Evolutionary conservation across 1,140 invertebrate genomes (phyloP), one percentile per base, ranked within the genome.

Genomic region (Elymnias hypermnestra): DNA sequence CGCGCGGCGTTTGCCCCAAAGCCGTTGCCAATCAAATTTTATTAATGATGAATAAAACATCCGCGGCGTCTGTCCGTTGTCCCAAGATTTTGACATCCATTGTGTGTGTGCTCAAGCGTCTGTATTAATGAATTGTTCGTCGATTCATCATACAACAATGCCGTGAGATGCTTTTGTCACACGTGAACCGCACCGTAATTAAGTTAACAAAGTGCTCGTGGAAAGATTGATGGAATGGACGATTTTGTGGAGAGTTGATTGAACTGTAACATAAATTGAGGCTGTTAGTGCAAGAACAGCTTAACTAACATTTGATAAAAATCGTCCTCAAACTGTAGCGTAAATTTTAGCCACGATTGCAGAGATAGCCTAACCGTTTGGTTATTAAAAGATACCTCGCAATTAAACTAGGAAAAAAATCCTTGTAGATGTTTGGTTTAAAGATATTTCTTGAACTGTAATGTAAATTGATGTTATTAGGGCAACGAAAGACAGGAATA

Each of bases 121-220:
- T 13, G 38, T 50, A 50, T 50, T 50, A 70, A 72, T 66, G 68
- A 70, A 70, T 66, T 62, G 66, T 67, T 54, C 52, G 55, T 57
- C 67, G 48, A 72, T 65, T 65, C 61, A 69, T 75, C 72, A 63
- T 41, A 54, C 63, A 61, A 70, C 68, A 76, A 73, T 72, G 49
- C 52, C 44, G 53, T 47, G 48, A 58, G 55, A 55, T 37, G 51
- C 53, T 55, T 59, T 62, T 71, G 69, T 77, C 71, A 72, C 71
- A 66, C 59, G 67, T 63, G 60, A 72, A 72, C 66, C 57, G 50
- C 46, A 48, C 58, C 53, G 57, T 65, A 66, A 72, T 77, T 72
- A 74, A 64, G 67, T 63, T 77, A 77, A 71, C 69, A 72, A 68
- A 73, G 62, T 68, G 49, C 19, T 35, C 18, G 33, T 44, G 37